Percentiles rank a stretch among this genome's conserved stretches.
Conservation (phyloP, 1,140 invertebrate genomes). For the Chionoecetes opilio region DNA sequence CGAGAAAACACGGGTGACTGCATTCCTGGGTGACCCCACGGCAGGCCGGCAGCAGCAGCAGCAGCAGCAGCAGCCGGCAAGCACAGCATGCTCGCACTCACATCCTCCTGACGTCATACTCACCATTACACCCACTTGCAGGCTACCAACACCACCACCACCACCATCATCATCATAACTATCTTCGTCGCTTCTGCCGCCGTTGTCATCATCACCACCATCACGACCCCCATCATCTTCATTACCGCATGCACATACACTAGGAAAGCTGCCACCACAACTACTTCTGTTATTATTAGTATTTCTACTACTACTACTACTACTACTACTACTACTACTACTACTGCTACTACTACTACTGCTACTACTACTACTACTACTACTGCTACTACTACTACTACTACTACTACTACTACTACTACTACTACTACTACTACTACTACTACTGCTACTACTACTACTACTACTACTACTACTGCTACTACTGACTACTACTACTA, state of each 20-base stretch:
- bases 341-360: too few relatives aligned
- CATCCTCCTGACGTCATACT: slow-evolving; percentile 12
- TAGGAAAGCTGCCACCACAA: too few relatives aligned
- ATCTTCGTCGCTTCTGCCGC: background rate
- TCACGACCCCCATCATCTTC: background rate
- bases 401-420: background rate
- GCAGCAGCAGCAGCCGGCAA: slow-evolving; percentile 12
- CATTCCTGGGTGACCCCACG: background rate
- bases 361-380: too few relatives aligned
- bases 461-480: too few relatives aligned
- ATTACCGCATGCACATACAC: background rate
- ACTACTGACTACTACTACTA: too few relatives aligned
- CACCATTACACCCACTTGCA: slow-evolving; percentile 17
- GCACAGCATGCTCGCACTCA: background rate
- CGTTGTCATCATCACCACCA: background rate
- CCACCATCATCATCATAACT: background rate
- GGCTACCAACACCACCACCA: background rate
- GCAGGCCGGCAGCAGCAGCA: slow-evolving; percentile 21
- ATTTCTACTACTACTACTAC: background rate
- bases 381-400: too few relatives aligned
- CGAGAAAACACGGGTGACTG: slow-evolving; percentile 4
- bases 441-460: slow-evolving; percentile 2
- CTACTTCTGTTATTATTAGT: background rate
- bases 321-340: background rate
- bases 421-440: slow-evolving; percentile 1